These are phyloP conservation scores for Lepus europaeus DNA, from an alignment of 2,113 vertebrate species.

Conservation along the genomic window DNA sequence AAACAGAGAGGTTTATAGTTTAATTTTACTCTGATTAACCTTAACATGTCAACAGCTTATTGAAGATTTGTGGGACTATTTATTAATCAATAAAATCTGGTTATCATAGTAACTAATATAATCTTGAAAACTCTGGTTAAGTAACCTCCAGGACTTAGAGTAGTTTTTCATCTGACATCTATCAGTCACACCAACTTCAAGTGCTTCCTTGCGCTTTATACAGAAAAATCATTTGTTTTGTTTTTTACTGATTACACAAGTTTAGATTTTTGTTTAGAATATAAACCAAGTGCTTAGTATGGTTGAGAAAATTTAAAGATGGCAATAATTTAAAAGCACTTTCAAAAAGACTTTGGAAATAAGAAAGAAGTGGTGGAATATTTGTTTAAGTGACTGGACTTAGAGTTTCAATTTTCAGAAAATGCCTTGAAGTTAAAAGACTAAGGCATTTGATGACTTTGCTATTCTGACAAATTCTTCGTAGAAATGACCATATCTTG, in stretches of 20 bases:
- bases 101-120: constrained; percentile 80
- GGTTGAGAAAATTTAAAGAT: constrained; percentile 50
- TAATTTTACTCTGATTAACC: constrained; percentile 59
- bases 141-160: constrained; percentile 68
- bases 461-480: constrained; percentile 25
- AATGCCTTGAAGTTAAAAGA: constrained; percentile 61
- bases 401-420: constrained; percentile 67
- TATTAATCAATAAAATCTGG: constrained; percentile 81
- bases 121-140: constrained; percentile 57
- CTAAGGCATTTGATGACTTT: constrained; percentile 19
- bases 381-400: constrained; percentile 61
- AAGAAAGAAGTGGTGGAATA: neutral
- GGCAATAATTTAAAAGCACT: constrained; percentile 67
- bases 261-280: constrained; percentile 59
- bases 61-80: constrained; percentile 79
- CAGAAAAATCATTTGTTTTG: constrained; percentile 39
- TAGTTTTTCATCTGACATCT: constrained; percentile 67
- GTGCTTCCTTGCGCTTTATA: constrained; percentile 54
- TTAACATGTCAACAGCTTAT: constrained; percentile 74
- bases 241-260: constrained; percentile 48
- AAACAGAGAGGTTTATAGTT: constrained; percentile 56
- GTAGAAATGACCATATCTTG: constrained; percentile 23
- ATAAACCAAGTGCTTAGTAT: neutral
- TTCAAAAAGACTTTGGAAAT: constrained; percentile 33
- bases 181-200: constrained; percentile 46